These are phyloP conservation scores for Recurvirostra avosetta DNA, from an alignment of 2,113 vertebrate species.

Conservation along the genomic window DNA sequence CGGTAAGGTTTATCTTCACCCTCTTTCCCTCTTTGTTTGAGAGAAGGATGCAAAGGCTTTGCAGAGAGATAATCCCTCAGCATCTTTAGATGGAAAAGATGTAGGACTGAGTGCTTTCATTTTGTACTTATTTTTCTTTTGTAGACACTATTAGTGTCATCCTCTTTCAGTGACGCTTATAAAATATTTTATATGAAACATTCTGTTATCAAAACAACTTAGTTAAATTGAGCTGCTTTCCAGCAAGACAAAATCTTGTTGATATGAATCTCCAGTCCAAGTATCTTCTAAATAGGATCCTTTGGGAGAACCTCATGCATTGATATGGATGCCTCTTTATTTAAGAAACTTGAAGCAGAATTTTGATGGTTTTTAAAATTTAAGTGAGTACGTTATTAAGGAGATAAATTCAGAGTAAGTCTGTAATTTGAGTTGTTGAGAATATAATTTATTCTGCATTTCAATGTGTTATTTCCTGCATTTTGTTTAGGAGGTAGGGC, in stretches of 20 bases:
- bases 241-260: not conserved
- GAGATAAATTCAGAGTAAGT: not conserved
- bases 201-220: constrained; percentile 2
- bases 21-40: not conserved
- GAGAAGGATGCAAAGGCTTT: constrained; percentile 40
- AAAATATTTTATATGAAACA: not conserved
- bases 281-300: not conserved
- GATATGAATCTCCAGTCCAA: not conserved
- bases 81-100: constrained; percentile 55
- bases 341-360: constrained; percentile 15
- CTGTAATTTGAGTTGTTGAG: not conserved
- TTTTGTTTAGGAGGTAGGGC: not conserved
- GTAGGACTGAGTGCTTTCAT: constrained; percentile 35
- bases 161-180: not conserved
- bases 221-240: constrained; percentile 20
- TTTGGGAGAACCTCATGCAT: not conserved
- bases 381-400: not conserved
- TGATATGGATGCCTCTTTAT: not conserved
- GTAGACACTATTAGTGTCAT: constrained; percentile 9
- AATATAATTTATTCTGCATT: not conserved
- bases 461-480: not conserved
- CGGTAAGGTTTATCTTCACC: constrained; percentile 30
- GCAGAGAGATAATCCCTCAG: constrained; percentile 52
- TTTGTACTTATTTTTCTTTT: constrained; percentile 16
- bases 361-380: not conserved